These are phyloP conservation scores for Gambusia yucatana DNA, from an alignment of 2,797 vertebrate species.

Conservation along the genomic window DNA sequence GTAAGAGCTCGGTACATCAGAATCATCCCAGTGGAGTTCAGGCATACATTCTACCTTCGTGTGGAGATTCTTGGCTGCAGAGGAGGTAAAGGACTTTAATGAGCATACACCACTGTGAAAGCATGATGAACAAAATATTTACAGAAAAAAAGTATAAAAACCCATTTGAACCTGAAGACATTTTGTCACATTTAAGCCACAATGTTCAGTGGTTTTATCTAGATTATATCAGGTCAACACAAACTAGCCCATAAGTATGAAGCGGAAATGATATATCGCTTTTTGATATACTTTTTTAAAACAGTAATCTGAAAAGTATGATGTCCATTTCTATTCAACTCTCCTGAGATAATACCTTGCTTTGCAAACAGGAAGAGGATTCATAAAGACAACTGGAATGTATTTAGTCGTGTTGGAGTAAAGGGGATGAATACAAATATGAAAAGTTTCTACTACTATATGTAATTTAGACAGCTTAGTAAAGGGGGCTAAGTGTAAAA, in stretches of 20 bases:
- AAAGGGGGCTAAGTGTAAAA: background rate
- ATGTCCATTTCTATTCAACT: background rate
- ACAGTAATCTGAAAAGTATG: background rate
- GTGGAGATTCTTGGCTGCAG: conserved; percentile 84
- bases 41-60: conserved; percentile 83
- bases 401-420: background rate
- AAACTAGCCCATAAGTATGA: background rate
- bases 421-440: background rate
- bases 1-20: conserved; percentile 82
- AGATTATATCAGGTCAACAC: background rate
- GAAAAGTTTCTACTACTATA: background rate
- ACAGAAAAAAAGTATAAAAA: background rate
- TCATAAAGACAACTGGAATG: background rate
- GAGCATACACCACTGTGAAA: background rate
- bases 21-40: conserved; percentile 81
- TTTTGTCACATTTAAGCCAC: background rate
- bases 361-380: background rate
- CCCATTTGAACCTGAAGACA: too few relatives aligned
- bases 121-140: background rate
- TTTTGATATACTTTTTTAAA: background rate
- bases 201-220: background rate
- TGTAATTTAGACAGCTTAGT: background rate
- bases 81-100: conserved; percentile 69
- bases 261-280: background rate
- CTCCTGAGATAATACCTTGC: background rate